These are phyloP conservation scores for Anguilla obscura DNA, from an alignment of 2,797 vertebrate genomes.

Conservation along the genomic window DNA sequence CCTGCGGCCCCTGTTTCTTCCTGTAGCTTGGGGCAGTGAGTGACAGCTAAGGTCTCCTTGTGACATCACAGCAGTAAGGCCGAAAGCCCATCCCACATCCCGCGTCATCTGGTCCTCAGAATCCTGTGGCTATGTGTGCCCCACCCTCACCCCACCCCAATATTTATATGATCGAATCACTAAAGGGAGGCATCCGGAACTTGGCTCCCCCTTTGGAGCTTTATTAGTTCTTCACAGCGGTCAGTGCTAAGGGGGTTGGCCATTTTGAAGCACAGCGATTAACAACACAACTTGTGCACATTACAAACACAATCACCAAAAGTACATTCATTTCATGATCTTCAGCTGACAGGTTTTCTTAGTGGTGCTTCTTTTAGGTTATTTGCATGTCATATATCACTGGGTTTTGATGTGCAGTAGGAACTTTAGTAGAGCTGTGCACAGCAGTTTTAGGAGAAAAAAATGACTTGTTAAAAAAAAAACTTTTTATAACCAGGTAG, in stretches of 20 bases:
- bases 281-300: conserved; percentile 23
- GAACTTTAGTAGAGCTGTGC: not conserved
- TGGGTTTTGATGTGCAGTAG: not conserved
- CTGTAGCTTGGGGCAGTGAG: not conserved
- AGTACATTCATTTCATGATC: not conserved
- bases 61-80: not conserved
- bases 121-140: not conserved
- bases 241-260: not conserved
- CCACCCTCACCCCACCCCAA: not conserved
- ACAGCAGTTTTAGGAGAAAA: not conserved
- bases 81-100: not conserved
- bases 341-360: not conserved
- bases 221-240: not conserved
- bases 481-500: conserved; percentile 12
- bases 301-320: not conserved
- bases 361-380: not conserved
- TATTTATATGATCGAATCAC: conserved; percentile 6
- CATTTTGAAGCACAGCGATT: conserved; percentile 7
- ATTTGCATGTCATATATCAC: not conserved
- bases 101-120: not conserved
- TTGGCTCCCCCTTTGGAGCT: not conserved
- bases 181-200: conserved; percentile 11
- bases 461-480: not conserved
- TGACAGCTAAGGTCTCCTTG: not conserved
- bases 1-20: not conserved